Conservation (phyloP, 1,140 invertebrate species). For the Hycleus cichorii region DNA sequence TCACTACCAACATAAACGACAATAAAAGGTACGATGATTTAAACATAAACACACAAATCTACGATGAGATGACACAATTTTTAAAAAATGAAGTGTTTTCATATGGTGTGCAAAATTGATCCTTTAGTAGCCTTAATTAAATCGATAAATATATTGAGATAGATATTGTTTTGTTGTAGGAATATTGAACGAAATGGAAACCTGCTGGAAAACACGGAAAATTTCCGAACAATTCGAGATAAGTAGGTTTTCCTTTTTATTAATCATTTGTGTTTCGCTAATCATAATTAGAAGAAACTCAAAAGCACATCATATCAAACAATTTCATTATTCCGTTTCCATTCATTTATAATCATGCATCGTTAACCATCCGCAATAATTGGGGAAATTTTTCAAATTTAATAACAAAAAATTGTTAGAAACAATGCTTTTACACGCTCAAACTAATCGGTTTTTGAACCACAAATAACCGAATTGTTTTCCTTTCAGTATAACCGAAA, state of each 20-base stretch:
- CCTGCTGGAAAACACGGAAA: constrained; percentile 31
- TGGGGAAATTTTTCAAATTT: no score
- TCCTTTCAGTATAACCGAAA: constrained; percentile 50
- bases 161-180: constrained; percentile 30
- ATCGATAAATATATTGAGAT: no score
- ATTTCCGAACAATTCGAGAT: constrained; percentile 28
- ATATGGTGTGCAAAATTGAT: constrained; percentile 5
- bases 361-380: no score
- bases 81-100: constrained; percentile 11
- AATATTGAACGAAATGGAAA: constrained; percentile 35
- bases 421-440: no score
- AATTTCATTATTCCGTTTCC: not conserved
- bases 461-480: not conserved
- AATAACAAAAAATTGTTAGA: no score
- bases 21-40: constrained; percentile 40
- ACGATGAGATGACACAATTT: not conserved
- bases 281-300: no score
- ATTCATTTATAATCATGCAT: no score
- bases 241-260: constrained; percentile 30
- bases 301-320: constrained; percentile 11
- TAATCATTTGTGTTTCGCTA: not conserved
- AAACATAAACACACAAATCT: no score
- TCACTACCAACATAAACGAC: constrained; percentile 52
- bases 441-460: no score
- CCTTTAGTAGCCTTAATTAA: not conserved